Conservation (phyloP, 1,140 invertebrate genomes). For the Lithobius niger region DNA sequence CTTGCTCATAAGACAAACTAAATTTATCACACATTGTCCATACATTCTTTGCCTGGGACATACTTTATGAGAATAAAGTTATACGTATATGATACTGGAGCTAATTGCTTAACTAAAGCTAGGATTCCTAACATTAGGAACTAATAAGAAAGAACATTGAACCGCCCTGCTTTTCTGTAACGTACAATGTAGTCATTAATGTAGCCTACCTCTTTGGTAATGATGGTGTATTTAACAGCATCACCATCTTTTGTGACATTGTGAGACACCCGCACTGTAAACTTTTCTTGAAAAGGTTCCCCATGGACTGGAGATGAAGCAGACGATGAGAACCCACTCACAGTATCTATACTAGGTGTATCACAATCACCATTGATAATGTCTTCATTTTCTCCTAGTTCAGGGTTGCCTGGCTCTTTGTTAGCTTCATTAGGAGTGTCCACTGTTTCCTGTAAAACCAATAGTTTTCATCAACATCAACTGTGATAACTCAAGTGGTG, state of each 20-base stretch:
- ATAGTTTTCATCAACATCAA: background rate
- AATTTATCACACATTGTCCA: too few species aligned
- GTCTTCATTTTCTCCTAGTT: background rate
- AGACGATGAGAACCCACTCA: slow-evolving; percentile 9
- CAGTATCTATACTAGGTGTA: slow-evolving; percentile 4
- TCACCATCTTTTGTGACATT: slow-evolving; percentile 33
- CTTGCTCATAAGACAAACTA: too few species aligned
- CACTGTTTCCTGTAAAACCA: too few species aligned
- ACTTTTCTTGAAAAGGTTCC: slow-evolving; percentile 27
- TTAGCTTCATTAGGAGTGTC: too few species aligned
- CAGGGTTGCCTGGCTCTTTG: too few species aligned
- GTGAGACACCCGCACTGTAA: slow-evolving; percentile 27
- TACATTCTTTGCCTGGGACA: too few species aligned
- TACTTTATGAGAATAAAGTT: too few species aligned
- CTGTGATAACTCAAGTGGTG: too few species aligned
- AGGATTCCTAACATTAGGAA: too few species aligned
- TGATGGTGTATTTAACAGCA: slow-evolving; percentile 26
- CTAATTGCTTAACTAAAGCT: too few species aligned
- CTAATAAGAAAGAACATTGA: too few species aligned
- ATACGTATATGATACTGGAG: slow-evolving; percentile 2
- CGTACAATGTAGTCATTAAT: background rate
- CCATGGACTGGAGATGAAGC: slow-evolving; percentile 14
- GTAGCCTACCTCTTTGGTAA: background rate
- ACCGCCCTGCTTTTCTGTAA: too few species aligned
- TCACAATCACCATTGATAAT: background rate